Percentiles rank a stretch among this genome's conserved stretches.
Conservation (phyloP, 2,797 vertebrate species). For the Poecilia wingei region DNA sequence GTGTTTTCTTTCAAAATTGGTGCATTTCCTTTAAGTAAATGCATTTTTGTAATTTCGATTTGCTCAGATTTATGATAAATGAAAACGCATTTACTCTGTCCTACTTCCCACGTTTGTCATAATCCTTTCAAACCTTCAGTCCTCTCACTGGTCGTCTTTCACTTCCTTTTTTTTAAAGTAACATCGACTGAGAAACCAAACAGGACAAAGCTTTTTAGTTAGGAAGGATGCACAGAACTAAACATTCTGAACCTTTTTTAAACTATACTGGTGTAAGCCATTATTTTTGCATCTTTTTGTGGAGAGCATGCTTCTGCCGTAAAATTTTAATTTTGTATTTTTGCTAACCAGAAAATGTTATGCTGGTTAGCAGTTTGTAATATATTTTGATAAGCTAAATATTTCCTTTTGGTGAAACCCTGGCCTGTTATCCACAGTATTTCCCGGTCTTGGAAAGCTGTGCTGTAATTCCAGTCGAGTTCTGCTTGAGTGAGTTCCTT, state of each 20-base stretch:
- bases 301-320: conserved; percentile 7
- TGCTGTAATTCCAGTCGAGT: conserved; percentile 52
- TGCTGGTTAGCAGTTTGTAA: conserved; percentile 1
- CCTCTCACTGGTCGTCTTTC: conserved; percentile 27
- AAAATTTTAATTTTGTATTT: conserved; percentile 2
- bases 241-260: neutral
- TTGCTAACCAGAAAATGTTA: neutral
- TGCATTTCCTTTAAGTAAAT: too few species aligned
- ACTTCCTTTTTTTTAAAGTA: conserved; percentile 39
- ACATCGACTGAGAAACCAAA: conserved; percentile 46
- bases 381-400: conserved; percentile 30
- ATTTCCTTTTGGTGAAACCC: conserved; percentile 34
- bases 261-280: neutral
- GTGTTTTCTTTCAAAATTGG: too few species aligned
- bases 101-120: conserved; percentile 23
- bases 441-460: conserved; percentile 38
- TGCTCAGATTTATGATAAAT: too few species aligned
- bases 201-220: conserved; percentile 28
- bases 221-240: neutral
- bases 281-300: conserved; percentile 4
- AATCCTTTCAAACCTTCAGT: conserved; percentile 14
- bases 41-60: too few species aligned
- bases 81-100: neutral
- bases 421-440: conserved; percentile 33
- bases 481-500: conserved; percentile 50